Evolutionary conservation across 1,140 invertebrate species (phyloP).

Genomic region (Drosophila bifasciata): DNA sequence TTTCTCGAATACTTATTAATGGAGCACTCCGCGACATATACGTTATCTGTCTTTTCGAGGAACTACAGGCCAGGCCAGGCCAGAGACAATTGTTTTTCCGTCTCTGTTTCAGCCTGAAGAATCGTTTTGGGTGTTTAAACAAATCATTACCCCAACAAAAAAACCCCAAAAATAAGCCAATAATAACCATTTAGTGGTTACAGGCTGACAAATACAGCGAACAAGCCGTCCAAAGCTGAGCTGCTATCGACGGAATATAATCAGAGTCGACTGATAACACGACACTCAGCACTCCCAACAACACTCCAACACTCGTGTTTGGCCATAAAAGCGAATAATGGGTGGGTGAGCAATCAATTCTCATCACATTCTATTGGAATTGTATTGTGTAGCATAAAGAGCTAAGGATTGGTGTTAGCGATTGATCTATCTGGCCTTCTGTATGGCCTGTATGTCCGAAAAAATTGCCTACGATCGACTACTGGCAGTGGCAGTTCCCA

Average conservation of each 20-base stretch:
- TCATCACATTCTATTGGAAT: no score
- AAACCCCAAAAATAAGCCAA: conserved; percentile 70
- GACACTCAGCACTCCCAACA: conserved; percentile 28
- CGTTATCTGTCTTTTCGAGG: conserved; percentile 51
- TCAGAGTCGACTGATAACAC: conserved; percentile 62
- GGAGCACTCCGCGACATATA: conserved; percentile 39
- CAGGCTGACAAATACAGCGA: conserved; percentile 31
- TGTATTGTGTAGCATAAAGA: no score
- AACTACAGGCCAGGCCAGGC: background rate
- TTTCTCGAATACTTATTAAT: conserved; percentile 64
- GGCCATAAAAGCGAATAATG: conserved; percentile 18
- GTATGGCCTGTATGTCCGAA: no score
- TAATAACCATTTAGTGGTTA: conserved; percentile 72
- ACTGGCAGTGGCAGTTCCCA: background rate
- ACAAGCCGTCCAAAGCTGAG: conserved; percentile 14
- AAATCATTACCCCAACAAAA: conserved; percentile 42
- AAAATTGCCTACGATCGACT: conserved; percentile 8
- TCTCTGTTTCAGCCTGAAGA: background rate
- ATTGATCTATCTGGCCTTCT: no score
- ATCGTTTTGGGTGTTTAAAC: conserved; percentile 40
- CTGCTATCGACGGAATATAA: conserved; percentile 67
- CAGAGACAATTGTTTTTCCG: conserved; percentile 47
- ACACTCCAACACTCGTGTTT: no score
- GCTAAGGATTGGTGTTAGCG: no score
- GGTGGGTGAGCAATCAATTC: background rate